Base-by-base conservation (phyloP, 2,113 vertebrate genomes). In the Mionectes macconnelli region DNA sequence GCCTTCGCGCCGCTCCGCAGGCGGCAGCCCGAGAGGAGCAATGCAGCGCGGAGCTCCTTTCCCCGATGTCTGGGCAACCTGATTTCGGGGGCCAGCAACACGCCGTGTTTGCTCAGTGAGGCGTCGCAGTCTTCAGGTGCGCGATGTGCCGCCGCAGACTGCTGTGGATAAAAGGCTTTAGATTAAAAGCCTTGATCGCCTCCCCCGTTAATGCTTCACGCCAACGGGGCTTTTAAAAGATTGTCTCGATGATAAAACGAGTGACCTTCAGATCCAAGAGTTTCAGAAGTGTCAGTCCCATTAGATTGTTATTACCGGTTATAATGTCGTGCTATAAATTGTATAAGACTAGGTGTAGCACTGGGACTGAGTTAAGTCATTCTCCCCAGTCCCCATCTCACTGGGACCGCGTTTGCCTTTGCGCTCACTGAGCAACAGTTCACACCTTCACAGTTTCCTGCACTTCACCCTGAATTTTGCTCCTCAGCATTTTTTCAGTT, bases 121-220 rank as follows among this genome's bases (percentile, higher is more conserved):
- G 72, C 83, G 8, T 89, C 60, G 59, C 57, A 8, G 39, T 28
- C 42, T 74, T 69, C 53, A 78, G 94, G 77, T 76, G 75, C 31
- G 3, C 0, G 25, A n/a, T 2, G 28, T 49, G 42, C 44, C 6
- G 2, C 87, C 2, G 3, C 53, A 55, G 66, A 50, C 68, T 55
- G 35, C 62, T 52, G 63, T 69, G 16, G 4, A 68, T 94, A 66
- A 96, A 85, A 74, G n/a, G 25, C 55, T 73, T 86, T 60, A 45
- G 67, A 94, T 95, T 92, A 85, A 94, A 94, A 78, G 69, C 53
- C 90, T 57, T 39, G 88, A 91, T 95, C 76, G 45, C 55, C 89
- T 91, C 73, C 73, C 73, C 73, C 0, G 0, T 76, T 91, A 94
- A 85, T 40, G 52, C 72, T 93, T 92, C 87, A 53, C 30, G 40